Conservation (phyloP, 2,113 vertebrate species). For the Gorsachius goisagi region DNA sequence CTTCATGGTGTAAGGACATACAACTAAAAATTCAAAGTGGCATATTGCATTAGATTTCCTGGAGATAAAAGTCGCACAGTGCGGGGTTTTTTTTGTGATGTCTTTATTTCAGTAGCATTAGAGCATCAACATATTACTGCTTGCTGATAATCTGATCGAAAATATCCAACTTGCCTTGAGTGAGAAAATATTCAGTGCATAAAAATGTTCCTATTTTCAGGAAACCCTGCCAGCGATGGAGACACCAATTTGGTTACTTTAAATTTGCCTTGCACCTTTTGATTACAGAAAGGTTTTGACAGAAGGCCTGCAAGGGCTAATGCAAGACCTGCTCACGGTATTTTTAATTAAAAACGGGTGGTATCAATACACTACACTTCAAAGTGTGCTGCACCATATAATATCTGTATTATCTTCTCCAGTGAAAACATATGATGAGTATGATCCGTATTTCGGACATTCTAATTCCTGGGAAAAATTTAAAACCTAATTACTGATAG, state of each 20-base stretch:
- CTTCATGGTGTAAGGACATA: background rate
- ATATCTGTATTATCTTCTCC: background rate
- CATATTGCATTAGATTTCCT: background rate
- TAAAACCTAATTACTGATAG: background rate
- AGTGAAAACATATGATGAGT: background rate
- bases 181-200: background rate
- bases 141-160: slow-evolving; percentile 14
- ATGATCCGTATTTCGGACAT: background rate
- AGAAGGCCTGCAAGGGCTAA: background rate
- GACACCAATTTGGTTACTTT: background rate
- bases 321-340: background rate
- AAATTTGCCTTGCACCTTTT: background rate
- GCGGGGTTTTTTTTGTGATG: background rate
- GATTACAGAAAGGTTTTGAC: background rate
- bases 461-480: background rate
- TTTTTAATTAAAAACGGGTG: background rate
- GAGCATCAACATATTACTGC: background rate
- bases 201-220: background rate
- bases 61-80: background rate
- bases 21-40: background rate
- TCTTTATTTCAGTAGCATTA: slow-evolving; percentile 7
- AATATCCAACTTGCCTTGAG: background rate
- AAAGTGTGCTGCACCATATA: background rate
- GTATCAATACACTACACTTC: background rate
- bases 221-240: background rate